Evolutionary conservation across 92 coral and sea anemone species (phyloP).

Genomic region (Montipora capitata): DNA sequence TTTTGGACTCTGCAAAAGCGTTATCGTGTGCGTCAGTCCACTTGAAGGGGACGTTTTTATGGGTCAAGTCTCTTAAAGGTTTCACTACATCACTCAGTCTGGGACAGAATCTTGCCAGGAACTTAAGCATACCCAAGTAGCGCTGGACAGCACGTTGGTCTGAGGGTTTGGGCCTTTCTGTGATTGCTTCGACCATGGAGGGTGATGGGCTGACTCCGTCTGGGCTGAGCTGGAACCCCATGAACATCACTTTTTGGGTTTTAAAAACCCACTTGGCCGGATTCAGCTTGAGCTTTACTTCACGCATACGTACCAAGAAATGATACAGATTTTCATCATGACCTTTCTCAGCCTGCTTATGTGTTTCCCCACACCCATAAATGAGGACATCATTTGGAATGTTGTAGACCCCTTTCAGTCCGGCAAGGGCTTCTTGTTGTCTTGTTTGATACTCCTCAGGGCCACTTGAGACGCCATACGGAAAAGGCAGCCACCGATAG

Average conservation of each 20-base stretch:
- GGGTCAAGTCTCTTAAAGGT: conserved; percentile 39
- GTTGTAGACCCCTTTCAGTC: conserved; percentile 21
- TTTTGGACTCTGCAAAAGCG: conserved; percentile 45
- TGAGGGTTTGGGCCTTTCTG: conserved; percentile 47
- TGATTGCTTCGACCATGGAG: conserved; percentile 47
- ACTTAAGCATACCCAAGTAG: conserved; percentile 37
- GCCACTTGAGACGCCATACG: conserved; percentile 44
- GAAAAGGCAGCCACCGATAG: not conserved
- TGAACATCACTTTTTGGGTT: conserved; percentile 43
- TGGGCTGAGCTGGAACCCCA: conserved; percentile 52
- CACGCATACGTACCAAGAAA: conserved; percentile 32
- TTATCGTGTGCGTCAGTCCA: not conserved
- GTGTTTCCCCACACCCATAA: no score
- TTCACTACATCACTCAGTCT: conserved; percentile 34
- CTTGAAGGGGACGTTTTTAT: conserved; percentile 25
- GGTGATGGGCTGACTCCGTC: conserved; percentile 54
- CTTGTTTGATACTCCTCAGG: conserved; percentile 55
- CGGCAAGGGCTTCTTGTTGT: conserved; percentile 56
- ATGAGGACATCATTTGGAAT: no score
- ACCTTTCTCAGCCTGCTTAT: not conserved
- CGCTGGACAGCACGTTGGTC: conserved; percentile 41
- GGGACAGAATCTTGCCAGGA: conserved; percentile 45
- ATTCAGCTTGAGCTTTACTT: conserved; percentile 36
- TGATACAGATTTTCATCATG: not conserved
- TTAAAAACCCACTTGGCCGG: conserved; percentile 49